A percentile compares a stretch with the other conserved stretches of the same genome.
Evolutionary conservation across 2,113 vertebrate species (phyloP).

Genomic region (Leuciscus idus): DNA sequence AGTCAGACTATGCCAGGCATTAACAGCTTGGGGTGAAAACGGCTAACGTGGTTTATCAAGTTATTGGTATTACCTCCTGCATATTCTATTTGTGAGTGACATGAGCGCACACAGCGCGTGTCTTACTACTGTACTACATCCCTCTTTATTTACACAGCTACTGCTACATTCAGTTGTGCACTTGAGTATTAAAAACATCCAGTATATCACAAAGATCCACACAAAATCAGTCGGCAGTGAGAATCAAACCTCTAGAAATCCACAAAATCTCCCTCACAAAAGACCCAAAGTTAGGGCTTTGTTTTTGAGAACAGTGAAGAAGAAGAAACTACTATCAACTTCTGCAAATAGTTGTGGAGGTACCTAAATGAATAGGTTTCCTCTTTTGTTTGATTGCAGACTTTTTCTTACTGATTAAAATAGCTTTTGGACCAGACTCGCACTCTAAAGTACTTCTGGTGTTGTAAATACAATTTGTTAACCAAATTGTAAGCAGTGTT

Average conservation of each 20-base stretch:
- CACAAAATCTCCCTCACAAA: background rate
- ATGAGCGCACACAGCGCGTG: too few species aligned
- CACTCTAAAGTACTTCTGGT: background rate
- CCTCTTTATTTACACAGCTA: background rate
- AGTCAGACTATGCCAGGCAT: too few species aligned
- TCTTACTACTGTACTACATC: background rate
- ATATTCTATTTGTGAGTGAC: too few species aligned
- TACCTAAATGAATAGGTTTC: background rate
- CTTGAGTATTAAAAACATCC: background rate
- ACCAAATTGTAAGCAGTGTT: slow-evolving; percentile 20
- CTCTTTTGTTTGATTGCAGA: background rate
- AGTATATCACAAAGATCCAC: background rate
- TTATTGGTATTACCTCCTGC: too few species aligned
- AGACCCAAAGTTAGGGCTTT: slow-evolving; percentile 1
- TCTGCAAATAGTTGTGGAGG: background rate
- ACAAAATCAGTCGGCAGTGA: background rate
- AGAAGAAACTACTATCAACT: background rate
- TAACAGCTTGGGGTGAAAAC: too few species aligned
- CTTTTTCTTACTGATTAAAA: background rate
- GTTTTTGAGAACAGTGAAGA: background rate
- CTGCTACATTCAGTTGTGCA: background rate
- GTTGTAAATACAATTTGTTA: slow-evolving; percentile 28
- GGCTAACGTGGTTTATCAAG: too few species aligned
- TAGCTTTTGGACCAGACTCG: background rate
- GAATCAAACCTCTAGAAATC: background rate